Percentiles rank a stretch among this genome's conserved stretches.
Evolutionary conservation across 2,888 invertebrate species (phyloP).

Genomic region (Norana najaformis): DNA sequence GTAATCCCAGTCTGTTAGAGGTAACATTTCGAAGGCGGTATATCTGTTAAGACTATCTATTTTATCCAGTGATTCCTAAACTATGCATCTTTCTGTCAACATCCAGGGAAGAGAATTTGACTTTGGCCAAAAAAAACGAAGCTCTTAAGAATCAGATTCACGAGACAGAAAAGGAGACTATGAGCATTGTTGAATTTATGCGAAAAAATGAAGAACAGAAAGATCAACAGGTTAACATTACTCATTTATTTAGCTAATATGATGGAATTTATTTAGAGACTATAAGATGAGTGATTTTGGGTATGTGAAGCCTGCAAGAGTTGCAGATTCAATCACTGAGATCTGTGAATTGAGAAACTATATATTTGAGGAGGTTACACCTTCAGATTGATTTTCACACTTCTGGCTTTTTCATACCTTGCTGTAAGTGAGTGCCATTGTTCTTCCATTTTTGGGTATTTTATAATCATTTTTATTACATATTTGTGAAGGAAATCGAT

Average conservation of each 20-base stretch:
- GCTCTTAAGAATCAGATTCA: neutral
- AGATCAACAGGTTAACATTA: conserved; percentile 53
- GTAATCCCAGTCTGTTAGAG: no score
- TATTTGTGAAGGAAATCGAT: neutral
- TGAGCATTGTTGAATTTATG: conserved; percentile 61
- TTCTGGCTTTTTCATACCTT: neutral
- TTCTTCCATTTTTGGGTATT: neutral
- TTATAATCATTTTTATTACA: neutral
- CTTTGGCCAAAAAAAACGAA: neutral
- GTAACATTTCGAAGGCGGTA: no score
- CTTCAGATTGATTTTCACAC: neutral
- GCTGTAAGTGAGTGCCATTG: neutral
- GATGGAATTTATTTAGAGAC: neutral
- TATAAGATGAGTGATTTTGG: neutral
- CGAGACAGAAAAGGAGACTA: conserved; percentile 61
- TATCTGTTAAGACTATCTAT: neutral
- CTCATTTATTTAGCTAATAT: neutral
- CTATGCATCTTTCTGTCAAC: neutral
- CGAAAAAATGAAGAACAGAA: conserved; percentile 61
- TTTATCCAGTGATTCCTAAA: neutral
- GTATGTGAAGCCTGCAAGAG: neutral
- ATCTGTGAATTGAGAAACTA: neutral
- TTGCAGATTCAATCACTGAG: neutral
- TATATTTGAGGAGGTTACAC: neutral
- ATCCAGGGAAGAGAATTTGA: neutral